Conservation (phyloP, 1,140 invertebrate species). For the Aphidius gifuensis region DNA sequence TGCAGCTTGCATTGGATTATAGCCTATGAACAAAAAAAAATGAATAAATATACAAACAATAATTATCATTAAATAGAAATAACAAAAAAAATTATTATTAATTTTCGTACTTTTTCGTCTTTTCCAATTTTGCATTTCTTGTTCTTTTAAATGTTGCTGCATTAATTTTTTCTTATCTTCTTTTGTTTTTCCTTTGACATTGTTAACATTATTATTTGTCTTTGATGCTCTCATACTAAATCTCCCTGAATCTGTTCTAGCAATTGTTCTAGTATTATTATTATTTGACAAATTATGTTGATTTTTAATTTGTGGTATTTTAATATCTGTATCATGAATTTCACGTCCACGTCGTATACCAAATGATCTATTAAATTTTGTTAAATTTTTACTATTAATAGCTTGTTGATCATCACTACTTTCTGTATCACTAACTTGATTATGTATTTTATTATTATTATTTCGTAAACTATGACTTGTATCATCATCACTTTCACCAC, state of each 20-base stretch:
- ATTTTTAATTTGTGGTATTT: constrained; percentile 26
- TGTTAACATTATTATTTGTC: constrained; percentile 31
- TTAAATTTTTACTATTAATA: constrained; percentile 57
- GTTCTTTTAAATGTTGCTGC: constrained; percentile 64
- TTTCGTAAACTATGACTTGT: constrained; percentile 42
- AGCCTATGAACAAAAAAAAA: constrained; percentile 46
- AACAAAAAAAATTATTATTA: too few relatives aligned
- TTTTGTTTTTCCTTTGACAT: constrained; percentile 2
- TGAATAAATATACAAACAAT: too few relatives aligned
- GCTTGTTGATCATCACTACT: constrained; percentile 38
- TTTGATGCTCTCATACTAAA: constrained; percentile 60
- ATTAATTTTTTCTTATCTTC: constrained; percentile 56
- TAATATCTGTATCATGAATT: not conserved
- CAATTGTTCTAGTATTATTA: constrained; percentile 38
- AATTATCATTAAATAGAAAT: too few relatives aligned
- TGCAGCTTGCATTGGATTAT: constrained; percentile 85
- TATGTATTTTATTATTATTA: constrained; percentile 16
- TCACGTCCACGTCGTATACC: constrained; percentile 25
- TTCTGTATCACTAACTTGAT: constrained; percentile 38
- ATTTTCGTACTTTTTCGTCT: constrained; percentile 64
- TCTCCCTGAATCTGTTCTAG: constrained; percentile 64
- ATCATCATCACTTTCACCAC: constrained; percentile 43
- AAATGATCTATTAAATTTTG: constrained; percentile 38
- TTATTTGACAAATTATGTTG: constrained; percentile 9
- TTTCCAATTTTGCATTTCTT: constrained; percentile 90